Evolutionary conservation across 2,888 invertebrate genomes (phyloP).

Genomic region (Amiota communis): DNA sequence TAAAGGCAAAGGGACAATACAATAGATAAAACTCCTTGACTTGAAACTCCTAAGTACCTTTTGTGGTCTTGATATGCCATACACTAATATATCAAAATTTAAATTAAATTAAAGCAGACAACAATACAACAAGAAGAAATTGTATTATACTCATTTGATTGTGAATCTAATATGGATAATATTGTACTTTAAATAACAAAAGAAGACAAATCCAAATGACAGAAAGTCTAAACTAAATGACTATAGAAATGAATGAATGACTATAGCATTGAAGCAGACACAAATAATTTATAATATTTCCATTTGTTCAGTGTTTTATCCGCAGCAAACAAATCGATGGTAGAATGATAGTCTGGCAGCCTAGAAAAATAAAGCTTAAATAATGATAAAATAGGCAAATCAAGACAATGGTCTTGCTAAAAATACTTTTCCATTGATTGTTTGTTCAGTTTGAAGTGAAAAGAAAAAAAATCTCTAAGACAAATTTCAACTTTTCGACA

Average conservation of each 20-base stretch:
- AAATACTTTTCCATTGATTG: not conserved
- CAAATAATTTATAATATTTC: conserved; percentile 64
- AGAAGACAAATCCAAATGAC: conserved; percentile 36
- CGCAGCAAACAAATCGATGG: no score
- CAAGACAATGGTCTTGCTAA: no score
- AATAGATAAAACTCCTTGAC: conserved; percentile 45
- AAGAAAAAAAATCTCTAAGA: no score
- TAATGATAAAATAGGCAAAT: conserved; percentile 52
- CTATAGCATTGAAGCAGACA: conserved; percentile 38
- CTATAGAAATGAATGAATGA: not conserved
- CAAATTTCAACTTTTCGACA: no score
- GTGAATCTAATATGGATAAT: conserved; percentile 45
- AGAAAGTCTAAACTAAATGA: not conserved
- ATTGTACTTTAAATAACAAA: conserved; percentile 41
- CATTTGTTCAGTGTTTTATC: conserved; percentile 36
- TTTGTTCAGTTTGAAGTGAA: no score
- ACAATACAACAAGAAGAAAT: conserved; percentile 36
- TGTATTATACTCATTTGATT: conserved; percentile 44
- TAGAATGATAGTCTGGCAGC: not conserved
- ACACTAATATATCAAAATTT: conserved; percentile 51
- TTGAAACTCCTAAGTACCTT: conserved; percentile 43
- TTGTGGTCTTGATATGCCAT: conserved; percentile 6
- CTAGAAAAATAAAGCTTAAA: conserved; percentile 45
- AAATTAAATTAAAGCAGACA: conserved; percentile 59
- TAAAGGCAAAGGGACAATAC: conserved; percentile 11